These are phyloP conservation scores for Allygus modestus DNA, from an alignment of 2,888 invertebrate genomes.

Conservation along the genomic window DNA sequence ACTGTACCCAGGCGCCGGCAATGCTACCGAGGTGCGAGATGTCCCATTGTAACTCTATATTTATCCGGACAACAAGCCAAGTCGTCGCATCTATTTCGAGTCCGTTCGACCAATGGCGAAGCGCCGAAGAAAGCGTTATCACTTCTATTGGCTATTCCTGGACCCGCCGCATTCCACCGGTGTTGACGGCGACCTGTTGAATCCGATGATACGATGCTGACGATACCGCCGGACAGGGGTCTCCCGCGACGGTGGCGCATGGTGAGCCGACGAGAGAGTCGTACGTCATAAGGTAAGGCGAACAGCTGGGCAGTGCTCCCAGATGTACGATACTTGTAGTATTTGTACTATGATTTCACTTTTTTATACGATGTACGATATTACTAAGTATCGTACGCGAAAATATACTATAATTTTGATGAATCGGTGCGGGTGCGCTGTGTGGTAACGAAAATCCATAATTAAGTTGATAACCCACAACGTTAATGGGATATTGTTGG, in stretches of 20 bases:
- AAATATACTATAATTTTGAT: too few species aligned
- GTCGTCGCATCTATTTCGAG: constrained; percentile 58
- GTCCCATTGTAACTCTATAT: constrained; percentile 56
- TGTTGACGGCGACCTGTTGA: constrained; percentile 24
- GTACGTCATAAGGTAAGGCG: too few species aligned
- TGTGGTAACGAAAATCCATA: too few species aligned
- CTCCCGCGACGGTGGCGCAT: not conserved
- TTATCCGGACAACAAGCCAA: constrained; percentile 47
- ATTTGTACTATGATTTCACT: too few species aligned
- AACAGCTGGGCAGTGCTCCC: too few species aligned
- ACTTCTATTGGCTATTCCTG: constrained; percentile 44
- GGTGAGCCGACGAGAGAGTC: too few species aligned
- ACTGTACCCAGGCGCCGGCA: not conserved
- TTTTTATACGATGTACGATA: too few species aligned
- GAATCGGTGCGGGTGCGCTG: too few species aligned
- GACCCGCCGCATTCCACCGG: constrained; percentile 19
- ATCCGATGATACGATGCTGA: not conserved
- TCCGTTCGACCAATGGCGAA: not conserved
- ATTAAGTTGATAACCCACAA: too few species aligned
- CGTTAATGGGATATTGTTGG: too few species aligned
- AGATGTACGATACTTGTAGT: too few species aligned
- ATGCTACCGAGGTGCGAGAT: not conserved
- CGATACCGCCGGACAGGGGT: not conserved
- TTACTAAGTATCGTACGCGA: too few species aligned
- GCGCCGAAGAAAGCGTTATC: constrained; percentile 37